Conservation (phyloP, 2,797 vertebrate genomes). For the Masticophis lateralis region DNA sequence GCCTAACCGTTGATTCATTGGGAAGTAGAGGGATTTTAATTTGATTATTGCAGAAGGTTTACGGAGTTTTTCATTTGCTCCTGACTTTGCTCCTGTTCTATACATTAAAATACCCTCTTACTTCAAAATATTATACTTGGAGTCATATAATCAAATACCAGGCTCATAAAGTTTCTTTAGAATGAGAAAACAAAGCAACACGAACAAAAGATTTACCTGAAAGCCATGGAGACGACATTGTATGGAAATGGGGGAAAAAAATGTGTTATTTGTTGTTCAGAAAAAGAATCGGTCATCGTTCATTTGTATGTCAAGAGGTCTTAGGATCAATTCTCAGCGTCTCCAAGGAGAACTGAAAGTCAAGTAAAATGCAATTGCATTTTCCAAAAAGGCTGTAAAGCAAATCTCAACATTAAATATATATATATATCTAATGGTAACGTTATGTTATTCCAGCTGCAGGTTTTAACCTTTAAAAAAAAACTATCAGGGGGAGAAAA, state of each 20-base stretch:
- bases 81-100: slow-evolving; percentile 45
- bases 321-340: background rate
- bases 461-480: background rate
- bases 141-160: slow-evolving; percentile 44
- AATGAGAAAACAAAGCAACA: slow-evolving; percentile 59
- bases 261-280: slow-evolving; percentile 47
- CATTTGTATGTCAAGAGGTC: background rate
- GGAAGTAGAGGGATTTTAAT: slow-evolving; percentile 52
- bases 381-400: background rate
- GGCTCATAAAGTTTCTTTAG: slow-evolving; percentile 57
- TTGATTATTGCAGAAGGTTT: slow-evolving; percentile 43
- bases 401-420: background rate
- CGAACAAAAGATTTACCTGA: slow-evolving; percentile 43
- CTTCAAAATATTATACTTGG: slow-evolving; percentile 57
- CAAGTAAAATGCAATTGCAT: background rate
- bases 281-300: background rate
- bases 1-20: slow-evolving; percentile 52
- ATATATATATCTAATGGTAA: background rate
- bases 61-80: slow-evolving; percentile 45
- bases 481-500: background rate
- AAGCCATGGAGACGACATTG: slow-evolving; percentile 59
- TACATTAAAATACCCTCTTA: slow-evolving; percentile 45
- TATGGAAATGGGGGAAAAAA: slow-evolving; percentile 64
- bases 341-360: background rate
- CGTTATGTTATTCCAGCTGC: background rate